A percentile compares a stretch with the other conserved stretches of the same genome.
phyloP scores from a whole-genome alignment of 1,140 invertebrate genomes.

The Listronotus oregonensis region DNA sequence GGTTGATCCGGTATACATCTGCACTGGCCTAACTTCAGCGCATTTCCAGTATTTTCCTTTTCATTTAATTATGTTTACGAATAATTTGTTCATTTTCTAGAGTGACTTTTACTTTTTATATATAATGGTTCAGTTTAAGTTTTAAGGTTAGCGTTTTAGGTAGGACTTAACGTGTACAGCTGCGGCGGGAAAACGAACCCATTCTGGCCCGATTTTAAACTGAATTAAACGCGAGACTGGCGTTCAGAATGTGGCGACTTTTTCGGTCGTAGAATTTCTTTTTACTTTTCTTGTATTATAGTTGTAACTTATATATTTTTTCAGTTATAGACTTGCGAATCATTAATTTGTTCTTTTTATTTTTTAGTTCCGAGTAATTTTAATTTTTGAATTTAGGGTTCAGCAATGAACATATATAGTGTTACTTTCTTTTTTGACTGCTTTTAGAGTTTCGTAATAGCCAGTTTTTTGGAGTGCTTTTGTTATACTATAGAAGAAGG shows the following conservation, averaged over 20 bases:
- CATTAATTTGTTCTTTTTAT: slow-evolving; percentile 3
- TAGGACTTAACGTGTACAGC: slow-evolving; percentile 35
- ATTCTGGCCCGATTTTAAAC: slow-evolving; percentile 4
- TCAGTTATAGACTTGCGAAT: background rate
- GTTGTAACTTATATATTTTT: slow-evolving; percentile 50
- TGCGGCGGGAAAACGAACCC: background rate
- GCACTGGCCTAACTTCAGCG: slow-evolving; percentile 21
- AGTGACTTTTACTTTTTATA: slow-evolving; percentile 30
- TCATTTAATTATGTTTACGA: slow-evolving; percentile 28
- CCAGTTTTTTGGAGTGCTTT: slow-evolving; percentile 16
- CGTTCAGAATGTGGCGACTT: background rate
- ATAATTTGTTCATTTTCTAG: slow-evolving; percentile 28
- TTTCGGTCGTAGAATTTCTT: slow-evolving; percentile 10
- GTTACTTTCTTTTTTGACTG: slow-evolving; percentile 20
- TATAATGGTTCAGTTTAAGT: slow-evolving; percentile 24
- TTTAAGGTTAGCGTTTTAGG: slow-evolving; percentile 39
- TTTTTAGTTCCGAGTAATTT: slow-evolving; percentile 5
- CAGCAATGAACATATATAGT: slow-evolving; percentile 15
- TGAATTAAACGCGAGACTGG: slow-evolving; percentile 16
- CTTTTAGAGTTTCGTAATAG: slow-evolving; percentile 22
- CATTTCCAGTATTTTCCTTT: slow-evolving; percentile 47
- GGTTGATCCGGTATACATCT: background rate
- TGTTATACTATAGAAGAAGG: background rate
- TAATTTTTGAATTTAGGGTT: slow-evolving; percentile 20
- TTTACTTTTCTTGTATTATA: slow-evolving; percentile 49